Evolutionary conservation across 1,140 invertebrate genomes (phyloP).

Genomic region (Nasonia vitripennis): DNA sequence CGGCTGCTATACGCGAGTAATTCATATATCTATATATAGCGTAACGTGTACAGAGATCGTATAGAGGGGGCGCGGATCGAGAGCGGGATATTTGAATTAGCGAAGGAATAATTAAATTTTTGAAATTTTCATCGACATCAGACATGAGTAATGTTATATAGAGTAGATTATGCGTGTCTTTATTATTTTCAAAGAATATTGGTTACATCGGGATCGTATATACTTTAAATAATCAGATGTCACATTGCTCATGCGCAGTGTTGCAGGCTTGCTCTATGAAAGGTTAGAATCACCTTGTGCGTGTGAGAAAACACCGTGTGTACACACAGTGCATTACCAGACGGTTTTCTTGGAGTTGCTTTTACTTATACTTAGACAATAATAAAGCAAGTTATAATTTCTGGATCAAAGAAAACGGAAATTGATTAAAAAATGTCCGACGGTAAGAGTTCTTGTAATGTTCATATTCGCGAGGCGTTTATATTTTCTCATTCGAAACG

Average conservation of each 20-base stretch:
- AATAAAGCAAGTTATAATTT: background rate
- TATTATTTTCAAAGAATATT: too few species aligned
- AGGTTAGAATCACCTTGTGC: background rate
- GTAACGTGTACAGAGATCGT: background rate
- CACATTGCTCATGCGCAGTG: background rate
- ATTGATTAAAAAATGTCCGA: constrained; percentile 37
- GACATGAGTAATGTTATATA: too few species aligned
- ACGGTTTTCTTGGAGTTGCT: background rate
- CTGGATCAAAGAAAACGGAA: too few species aligned
- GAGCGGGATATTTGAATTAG: too few species aligned
- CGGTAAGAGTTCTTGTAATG: constrained; percentile 25
- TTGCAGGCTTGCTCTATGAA: background rate
- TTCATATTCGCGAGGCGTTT: too few species aligned
- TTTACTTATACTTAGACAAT: background rate
- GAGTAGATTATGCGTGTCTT: too few species aligned
- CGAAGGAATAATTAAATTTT: too few species aligned
- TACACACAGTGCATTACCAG: too few species aligned
- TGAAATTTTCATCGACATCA: too few species aligned
- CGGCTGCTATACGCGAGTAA: too few species aligned
- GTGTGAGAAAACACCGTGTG: background rate
- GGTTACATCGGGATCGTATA: too few species aligned
- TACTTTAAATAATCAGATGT: background rate
- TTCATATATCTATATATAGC: background rate
- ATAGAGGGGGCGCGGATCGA: too few species aligned
- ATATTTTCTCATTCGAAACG: background rate